Evolutionary conservation across 2,113 vertebrate genomes (phyloP), one percentile per base, ranked within the genome.

Genomic region (Xenus cinereus): DNA sequence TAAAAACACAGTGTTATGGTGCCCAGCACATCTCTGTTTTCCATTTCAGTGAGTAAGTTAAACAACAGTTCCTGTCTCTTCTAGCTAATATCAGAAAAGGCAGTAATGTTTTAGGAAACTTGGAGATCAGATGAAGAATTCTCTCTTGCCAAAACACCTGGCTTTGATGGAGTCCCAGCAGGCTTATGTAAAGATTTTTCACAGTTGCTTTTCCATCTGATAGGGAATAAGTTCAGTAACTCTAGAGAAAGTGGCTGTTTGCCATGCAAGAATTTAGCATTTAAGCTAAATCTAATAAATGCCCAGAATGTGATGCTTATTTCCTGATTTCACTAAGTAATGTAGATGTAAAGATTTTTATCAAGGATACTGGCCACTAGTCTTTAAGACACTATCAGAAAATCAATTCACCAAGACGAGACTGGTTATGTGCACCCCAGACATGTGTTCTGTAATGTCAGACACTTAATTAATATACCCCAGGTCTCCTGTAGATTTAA

Each of bases 401-500:
- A 98, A 98, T 98, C 98, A 98, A 93, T 97, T 97, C 95, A 59
- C 83, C 69, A 72, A 94, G 90, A 97, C 12, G 54, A 95, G 94
- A 95, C 77, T 88, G 95, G 93, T 77, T 95, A 94, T 78, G 94
- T 97, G 94, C 95, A 96, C 84, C 79, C 86, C 84, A 94, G 96
- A 96, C 89, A 39, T 95, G 77, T 89, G 88, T 96, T 95, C 89
- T 86, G 81, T 93, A 85, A 81, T 97, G 98, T 96, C 97, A 98
- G 95, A 93, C 96, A 92, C 90, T 97, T 98, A 97, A 97, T 98
- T 97, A 98, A 96, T 97, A 96, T 39, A 91, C 53, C 64, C 85
- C 37, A 84, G 94, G 75, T 96, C 95, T 97, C 93, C 93, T 80
- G 80, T 78, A 97, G 96, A 97, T 96, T 96, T 97, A 96, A 97